Percentiles rank a stretch among this genome's conserved stretches.
Conservation (phyloP, 2,113 vertebrate genomes). For the Sinocyclocheilus anshuiensis region DNA sequence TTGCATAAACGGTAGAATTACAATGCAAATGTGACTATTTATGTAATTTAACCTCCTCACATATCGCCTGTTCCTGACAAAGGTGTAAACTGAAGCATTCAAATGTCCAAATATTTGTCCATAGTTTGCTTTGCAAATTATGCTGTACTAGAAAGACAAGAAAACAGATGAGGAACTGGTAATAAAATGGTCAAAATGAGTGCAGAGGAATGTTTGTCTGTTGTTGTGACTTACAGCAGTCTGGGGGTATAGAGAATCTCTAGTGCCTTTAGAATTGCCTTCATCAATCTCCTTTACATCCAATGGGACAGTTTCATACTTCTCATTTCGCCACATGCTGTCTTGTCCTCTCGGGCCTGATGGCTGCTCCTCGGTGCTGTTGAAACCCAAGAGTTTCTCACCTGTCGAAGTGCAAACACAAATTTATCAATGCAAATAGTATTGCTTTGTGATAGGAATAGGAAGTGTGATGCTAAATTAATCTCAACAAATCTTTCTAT, state of each 20-base stretch:
- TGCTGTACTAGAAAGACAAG: not conserved
- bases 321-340: constrained; percentile 77
- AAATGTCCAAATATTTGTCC: not conserved
- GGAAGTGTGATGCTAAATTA: not conserved
- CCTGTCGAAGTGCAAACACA: constrained; percentile 54
- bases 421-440: not conserved
- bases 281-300: constrained; percentile 76
- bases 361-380: constrained; percentile 47
- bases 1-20: not conserved
- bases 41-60: not conserved
- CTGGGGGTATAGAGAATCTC: constrained; percentile 71
- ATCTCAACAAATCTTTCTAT: not conserved
- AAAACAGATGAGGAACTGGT: not conserved
- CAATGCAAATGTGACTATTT: not conserved
- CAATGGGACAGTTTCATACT: constrained; percentile 72
- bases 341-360: constrained; percentile 24
- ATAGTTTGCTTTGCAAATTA: constrained; percentile 48
- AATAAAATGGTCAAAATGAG: not conserved
- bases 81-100: constrained; percentile 4
- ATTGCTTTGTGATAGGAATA: not conserved
- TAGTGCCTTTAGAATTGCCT: constrained; percentile 69
- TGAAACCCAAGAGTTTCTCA: constrained; percentile 44
- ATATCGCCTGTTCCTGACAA: not conserved
- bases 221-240: constrained; percentile 76
- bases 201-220: not conserved